Evolutionary conservation across 2,113 vertebrate genomes (phyloP).

Genomic region (Gadus chalcogrammus): DNA sequence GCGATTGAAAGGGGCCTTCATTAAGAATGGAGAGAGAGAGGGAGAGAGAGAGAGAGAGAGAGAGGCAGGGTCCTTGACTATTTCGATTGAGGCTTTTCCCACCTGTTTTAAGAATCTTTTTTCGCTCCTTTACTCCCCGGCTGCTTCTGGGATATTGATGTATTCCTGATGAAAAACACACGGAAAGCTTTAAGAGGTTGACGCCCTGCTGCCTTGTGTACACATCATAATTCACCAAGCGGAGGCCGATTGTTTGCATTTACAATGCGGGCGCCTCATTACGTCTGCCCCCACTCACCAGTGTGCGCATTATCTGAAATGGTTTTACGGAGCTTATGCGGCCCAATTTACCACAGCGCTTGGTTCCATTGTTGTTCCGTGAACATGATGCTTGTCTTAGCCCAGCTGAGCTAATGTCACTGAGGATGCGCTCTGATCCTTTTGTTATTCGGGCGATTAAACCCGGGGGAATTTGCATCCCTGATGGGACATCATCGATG

Average conservation of each 20-base stretch:
- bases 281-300: constrained; percentile 69
- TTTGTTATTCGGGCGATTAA: constrained; percentile 67
- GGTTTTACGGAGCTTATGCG: constrained; percentile 67
- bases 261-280: constrained; percentile 69
- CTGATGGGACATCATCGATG: constrained; percentile 58
- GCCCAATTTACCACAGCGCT: constrained; percentile 64
- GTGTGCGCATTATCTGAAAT: constrained; percentile 65
- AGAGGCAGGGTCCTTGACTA: constrained; percentile 35
- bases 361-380: constrained; percentile 65
- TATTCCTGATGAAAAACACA: constrained; percentile 34
- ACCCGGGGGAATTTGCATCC: constrained; percentile 60
- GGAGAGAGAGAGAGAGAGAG: not conserved
- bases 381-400: constrained; percentile 72
- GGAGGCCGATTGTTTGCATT: constrained; percentile 62
- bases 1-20: constrained; percentile 52
- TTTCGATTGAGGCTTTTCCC: constrained; percentile 43
- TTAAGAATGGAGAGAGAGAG: constrained; percentile 35
- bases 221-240: constrained; percentile 58
- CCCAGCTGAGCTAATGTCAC: constrained; percentile 68
- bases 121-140: constrained; percentile 44
- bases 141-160: constrained; percentile 37
- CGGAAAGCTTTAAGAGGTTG: constrained; percentile 33
- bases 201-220: constrained; percentile 47
- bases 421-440: constrained; percentile 51
- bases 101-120: constrained; percentile 34